A percentile compares a stretch with the other conserved stretches of the same genome.
Conservation (phyloP, 1,140 invertebrate species). For the Orius laevigatus region DNA sequence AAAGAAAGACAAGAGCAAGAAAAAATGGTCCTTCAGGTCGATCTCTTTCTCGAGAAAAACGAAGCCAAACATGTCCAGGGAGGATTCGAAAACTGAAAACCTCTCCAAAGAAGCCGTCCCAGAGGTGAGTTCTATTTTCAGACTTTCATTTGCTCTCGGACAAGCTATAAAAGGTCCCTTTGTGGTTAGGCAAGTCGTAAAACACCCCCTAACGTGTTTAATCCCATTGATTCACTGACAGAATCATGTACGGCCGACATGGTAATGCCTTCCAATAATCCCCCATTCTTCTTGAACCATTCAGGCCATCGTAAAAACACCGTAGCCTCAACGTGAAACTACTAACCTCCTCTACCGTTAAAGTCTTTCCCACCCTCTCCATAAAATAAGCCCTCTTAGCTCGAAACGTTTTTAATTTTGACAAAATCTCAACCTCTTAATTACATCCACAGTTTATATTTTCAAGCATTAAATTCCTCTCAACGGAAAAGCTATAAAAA, state of each 20-base stretch:
- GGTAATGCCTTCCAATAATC: neutral
- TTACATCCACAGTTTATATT: no score
- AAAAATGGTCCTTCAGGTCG: constrained; percentile 71
- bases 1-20: constrained; percentile 68
- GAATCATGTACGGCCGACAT: no score
- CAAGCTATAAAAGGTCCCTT: neutral
- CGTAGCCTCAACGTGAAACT: no score
- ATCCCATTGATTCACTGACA: neutral
- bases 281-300: neutral
- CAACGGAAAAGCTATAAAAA: no score
- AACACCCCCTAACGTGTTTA: neutral
- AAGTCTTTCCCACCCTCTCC: no score
- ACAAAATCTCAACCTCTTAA: no score
- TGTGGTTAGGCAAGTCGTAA: neutral
- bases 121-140: constrained; percentile 27
- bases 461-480: no score
- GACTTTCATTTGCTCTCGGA: neutral
- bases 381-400: no score
- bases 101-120: constrained; percentile 30
- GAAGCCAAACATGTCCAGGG: constrained; percentile 38
- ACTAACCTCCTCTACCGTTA: neutral
- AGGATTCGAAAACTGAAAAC: constrained; percentile 28
- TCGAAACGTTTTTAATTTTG: no score
- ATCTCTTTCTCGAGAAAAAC: constrained; percentile 69
- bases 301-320: no score